These are phyloP conservation scores for Invenusta paracnida DNA, from an alignment of 2,888 invertebrate species.

Conservation along the genomic window DNA sequence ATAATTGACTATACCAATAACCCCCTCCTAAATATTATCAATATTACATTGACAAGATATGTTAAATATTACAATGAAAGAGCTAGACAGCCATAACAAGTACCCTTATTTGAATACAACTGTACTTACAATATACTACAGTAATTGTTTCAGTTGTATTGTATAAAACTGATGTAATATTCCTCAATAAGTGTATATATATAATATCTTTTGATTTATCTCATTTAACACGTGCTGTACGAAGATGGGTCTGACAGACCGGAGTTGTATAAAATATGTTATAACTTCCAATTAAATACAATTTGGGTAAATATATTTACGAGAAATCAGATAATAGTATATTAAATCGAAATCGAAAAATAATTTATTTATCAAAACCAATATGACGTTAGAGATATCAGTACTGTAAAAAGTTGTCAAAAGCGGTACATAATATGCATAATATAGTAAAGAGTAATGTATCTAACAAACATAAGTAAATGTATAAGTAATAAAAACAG, in stretches of 20 bases:
- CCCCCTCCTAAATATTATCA: too few species aligned
- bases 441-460: slow-evolving; percentile 13
- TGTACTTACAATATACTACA: too few species aligned
- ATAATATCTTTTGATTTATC: too few species aligned
- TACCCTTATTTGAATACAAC: too few species aligned
- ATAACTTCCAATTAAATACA: slow-evolving; percentile 18
- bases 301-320: slow-evolving; percentile 17
- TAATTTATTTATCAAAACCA: slow-evolving; percentile 17
- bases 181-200: too few species aligned
- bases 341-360: background rate
- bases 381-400: slow-evolving; percentile 22
- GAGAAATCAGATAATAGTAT: background rate
- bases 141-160: too few species aligned
- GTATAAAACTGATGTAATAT: too few species aligned
- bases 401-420: slow-evolving; percentile 16
- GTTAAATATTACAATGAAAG: too few species aligned
- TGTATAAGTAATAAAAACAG: slow-evolving; percentile 21
- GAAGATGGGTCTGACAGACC: slow-evolving; percentile 24
- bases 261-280: slow-evolving; percentile 7
- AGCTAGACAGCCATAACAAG: too few species aligned
- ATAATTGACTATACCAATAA: too few species aligned
- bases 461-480: slow-evolving; percentile 16
- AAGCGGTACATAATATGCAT: slow-evolving; percentile 5
- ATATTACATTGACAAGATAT: too few species aligned
- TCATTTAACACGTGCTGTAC: slow-evolving; percentile 13